These are phyloP conservation scores for Caradrina clavipalpis DNA, from an alignment of 2,888 invertebrate species.

Conservation along the genomic window DNA sequence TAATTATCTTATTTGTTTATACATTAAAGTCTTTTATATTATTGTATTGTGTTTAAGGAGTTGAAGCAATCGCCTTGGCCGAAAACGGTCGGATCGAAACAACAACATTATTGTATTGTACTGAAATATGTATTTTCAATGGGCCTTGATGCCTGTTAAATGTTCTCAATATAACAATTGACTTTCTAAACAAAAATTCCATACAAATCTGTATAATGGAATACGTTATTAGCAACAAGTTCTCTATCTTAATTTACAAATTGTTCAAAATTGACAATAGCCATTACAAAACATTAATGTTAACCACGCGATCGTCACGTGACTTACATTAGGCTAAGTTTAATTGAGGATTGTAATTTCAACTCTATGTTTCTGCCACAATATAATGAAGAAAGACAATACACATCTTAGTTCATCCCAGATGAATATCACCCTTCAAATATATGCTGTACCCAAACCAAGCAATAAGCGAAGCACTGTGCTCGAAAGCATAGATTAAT, in stretches of 20 bases:
- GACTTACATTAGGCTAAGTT: neutral
- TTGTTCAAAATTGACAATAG: conserved; percentile 17
- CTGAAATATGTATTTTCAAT: too few relatives aligned
- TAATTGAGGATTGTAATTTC: neutral
- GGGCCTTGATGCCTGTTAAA: too few relatives aligned
- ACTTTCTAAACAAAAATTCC: conserved; percentile 5
- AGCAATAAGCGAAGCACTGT: conserved; percentile 58
- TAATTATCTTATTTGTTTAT: too few relatives aligned
- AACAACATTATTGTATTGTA: too few relatives aligned
- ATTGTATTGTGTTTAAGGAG: too few relatives aligned
- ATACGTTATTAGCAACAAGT: conserved; percentile 9
- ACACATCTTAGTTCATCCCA: neutral
- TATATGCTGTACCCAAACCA: conserved; percentile 16
- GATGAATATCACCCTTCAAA: neutral
- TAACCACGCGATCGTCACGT: neutral
- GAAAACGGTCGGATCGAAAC: too few relatives aligned
- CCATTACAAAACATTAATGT: conserved; percentile 24
- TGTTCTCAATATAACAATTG: neutral
- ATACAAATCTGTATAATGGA: neutral
- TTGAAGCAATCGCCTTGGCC: too few relatives aligned
- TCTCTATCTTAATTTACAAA: conserved; percentile 20
- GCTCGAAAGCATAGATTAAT: conserved; percentile 34
- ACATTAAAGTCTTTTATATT: too few relatives aligned
- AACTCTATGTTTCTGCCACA: conserved; percentile 11
- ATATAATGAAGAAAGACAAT: conserved; percentile 12